Evolutionary conservation across 2,888 invertebrate species (phyloP).

Genomic region (Plusia festucae): DNA sequence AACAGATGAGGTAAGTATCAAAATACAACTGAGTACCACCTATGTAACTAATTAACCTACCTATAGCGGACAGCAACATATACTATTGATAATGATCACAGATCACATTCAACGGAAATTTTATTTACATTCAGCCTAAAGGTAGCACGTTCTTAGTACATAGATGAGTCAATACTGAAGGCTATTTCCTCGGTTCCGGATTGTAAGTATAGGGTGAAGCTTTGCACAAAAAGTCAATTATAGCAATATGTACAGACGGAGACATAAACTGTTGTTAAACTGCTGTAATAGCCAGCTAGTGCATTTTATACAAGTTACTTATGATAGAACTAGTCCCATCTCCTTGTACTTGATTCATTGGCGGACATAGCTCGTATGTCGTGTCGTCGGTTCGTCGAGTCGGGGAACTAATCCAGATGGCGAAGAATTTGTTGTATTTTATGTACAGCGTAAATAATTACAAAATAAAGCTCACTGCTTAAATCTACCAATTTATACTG

Average conservation of each 20-base stretch:
- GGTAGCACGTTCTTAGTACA: background rate
- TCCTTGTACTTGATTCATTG: conserved; percentile 14
- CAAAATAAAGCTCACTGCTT: background rate
- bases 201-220: conserved; percentile 10
- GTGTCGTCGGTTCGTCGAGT: background rate
- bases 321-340: conserved; percentile 22
- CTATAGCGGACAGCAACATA: conserved; percentile 10
- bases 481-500: conserved; percentile 11
- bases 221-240: conserved; percentile 11
- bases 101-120: background rate
- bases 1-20: background rate
- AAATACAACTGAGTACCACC: conserved; percentile 9
- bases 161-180: background rate
- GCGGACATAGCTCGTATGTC: conserved; percentile 12
- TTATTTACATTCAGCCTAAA: background rate
- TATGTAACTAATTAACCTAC: conserved; percentile 33
- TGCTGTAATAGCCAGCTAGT: conserved; percentile 20
- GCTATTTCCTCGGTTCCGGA: background rate
- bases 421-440: background rate
- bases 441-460: background rate
- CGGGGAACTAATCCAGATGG: background rate
- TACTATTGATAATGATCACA: background rate
- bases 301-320: conserved; percentile 22
- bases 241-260: background rate
- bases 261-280: conserved; percentile 9